These are phyloP conservation scores for Thalassarche chlororhynchos DNA, from an alignment of 2,113 vertebrate genomes.

Conservation along the genomic window DNA sequence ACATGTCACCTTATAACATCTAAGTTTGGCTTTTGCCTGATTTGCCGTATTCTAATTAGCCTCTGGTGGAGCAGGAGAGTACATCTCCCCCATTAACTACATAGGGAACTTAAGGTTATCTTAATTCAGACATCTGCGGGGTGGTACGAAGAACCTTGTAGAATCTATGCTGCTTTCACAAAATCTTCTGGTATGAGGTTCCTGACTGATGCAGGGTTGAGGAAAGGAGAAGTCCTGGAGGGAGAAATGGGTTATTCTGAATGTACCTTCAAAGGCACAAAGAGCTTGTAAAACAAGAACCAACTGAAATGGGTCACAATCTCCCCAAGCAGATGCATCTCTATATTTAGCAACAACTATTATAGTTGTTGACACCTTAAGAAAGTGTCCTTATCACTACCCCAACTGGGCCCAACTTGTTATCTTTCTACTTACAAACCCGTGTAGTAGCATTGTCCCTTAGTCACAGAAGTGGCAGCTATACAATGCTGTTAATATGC, in stretches of 20 bases:
- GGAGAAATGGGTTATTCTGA: neutral
- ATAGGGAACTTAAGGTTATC: neutral
- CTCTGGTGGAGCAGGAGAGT: neutral
- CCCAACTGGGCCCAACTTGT: neutral
- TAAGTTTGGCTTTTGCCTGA: neutral
- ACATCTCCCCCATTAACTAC: fast-evolving
- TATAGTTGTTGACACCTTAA: neutral
- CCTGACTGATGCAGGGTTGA: neutral
- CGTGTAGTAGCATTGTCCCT: neutral
- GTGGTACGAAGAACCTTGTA: neutral
- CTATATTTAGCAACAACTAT: neutral
- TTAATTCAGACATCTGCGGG: neutral
- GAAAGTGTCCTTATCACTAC: neutral
- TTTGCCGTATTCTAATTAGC: neutral
- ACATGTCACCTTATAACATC: neutral
- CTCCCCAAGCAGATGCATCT: neutral
- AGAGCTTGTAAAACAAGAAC: neutral
- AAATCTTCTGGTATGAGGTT: neutral
- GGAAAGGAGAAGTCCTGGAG: neutral
- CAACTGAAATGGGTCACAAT: neutral
- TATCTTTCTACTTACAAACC: neutral
- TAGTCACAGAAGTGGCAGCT: neutral
- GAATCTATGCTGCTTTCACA: neutral
- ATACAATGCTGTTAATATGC: neutral
- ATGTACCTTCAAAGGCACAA: neutral